Conservation (phyloP, 2,797 vertebrate species). For the Adelosebastes latens region DNA sequence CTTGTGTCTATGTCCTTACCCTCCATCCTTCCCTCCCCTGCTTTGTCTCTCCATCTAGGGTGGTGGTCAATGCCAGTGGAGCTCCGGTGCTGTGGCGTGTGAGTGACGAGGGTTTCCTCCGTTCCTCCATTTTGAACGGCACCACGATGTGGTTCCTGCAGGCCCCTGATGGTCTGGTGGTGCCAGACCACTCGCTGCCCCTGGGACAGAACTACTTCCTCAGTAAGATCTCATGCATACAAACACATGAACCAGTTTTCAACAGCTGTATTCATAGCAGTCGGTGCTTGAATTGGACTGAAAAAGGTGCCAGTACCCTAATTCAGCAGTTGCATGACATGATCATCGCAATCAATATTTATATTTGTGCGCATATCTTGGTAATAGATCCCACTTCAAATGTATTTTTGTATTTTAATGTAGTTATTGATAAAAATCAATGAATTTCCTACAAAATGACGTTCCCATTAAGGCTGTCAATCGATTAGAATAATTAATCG, state of each 20-base stretch:
- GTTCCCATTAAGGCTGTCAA: too few species aligned
- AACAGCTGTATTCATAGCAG: not conserved
- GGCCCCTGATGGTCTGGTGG: constrained; percentile 89
- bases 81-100: constrained; percentile 93
- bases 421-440: too few species aligned
- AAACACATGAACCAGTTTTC: not conserved
- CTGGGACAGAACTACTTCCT: constrained; percentile 96
- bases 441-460: too few species aligned
- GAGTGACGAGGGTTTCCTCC: constrained; percentile 89
- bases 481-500: too few species aligned
- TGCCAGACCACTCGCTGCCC: constrained; percentile 88
- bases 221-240: constrained; percentile 83
- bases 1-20: not conserved
- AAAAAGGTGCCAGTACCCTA: too few species aligned
- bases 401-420: too few species aligned
- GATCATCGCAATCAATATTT: too few species aligned
- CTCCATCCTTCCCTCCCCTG: not conserved
- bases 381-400: too few species aligned
- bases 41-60: constrained; percentile 57
- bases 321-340: too few species aligned
- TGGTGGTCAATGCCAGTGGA: constrained; percentile 85
- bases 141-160: constrained; percentile 90
- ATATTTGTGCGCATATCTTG: too few species aligned
- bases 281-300: too few species aligned
- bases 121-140: constrained; percentile 91